Conservation (phyloP, 53 echinoderm and acorn worm species). For the Patiria pectinifera region DNA sequence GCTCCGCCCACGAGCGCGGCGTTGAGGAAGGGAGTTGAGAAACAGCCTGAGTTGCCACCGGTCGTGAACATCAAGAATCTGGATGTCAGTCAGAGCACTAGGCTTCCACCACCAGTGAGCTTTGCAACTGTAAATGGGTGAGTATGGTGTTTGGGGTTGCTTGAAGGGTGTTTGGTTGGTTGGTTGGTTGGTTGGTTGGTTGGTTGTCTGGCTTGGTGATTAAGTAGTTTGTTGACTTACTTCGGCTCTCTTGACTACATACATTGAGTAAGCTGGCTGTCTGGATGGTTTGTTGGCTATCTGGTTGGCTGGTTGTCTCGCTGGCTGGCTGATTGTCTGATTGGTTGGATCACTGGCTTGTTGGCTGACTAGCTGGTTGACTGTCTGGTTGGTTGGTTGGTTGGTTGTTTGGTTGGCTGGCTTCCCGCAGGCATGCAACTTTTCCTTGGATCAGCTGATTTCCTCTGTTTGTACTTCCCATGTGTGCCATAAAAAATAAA, state of each 20-base stretch:
- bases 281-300: background rate
- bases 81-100: constrained; percentile 77
- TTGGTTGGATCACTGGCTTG: background rate
- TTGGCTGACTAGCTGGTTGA: too few relatives aligned
- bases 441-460: too few relatives aligned
- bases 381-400: too few relatives aligned
- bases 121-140: constrained; percentile 91
- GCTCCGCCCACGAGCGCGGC: constrained; percentile 9
- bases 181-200: too few relatives aligned
- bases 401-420: too few relatives aligned
- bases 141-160: background rate
- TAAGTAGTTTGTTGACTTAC: background rate
- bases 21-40: constrained; percentile 18
- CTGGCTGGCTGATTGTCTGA: background rate
- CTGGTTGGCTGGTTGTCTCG: background rate
- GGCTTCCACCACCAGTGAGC: constrained; percentile 88
- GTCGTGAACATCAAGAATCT: constrained; percentile 94
- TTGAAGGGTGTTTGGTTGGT: background rate
- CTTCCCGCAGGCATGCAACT: too few relatives aligned
- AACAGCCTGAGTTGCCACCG: constrained; percentile 71
- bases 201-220: background rate
- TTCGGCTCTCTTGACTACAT: background rate
- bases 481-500: too few relatives aligned
- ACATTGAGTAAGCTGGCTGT: background rate
- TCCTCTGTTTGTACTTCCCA: too few relatives aligned